phyloP scores from a whole-genome alignment of 1,140 invertebrate species.

The Papilio xuthus region DNA sequence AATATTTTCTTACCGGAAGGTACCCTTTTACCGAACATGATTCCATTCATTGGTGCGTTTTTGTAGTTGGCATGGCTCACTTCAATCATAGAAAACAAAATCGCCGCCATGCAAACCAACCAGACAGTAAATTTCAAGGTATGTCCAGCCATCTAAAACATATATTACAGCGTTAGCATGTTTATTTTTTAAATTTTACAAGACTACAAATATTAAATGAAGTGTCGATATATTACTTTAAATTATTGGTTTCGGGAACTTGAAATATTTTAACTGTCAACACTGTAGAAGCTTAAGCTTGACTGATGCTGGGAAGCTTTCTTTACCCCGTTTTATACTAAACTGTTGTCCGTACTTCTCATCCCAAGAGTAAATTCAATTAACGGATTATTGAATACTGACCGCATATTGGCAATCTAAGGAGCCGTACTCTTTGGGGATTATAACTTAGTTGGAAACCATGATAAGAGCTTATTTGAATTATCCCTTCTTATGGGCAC shows the following conservation, averaged over 20 bases:
- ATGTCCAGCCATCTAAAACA: constrained; percentile 61
- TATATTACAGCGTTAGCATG: background rate
- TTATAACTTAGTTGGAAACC: constrained; percentile 75
- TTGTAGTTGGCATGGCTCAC: constrained; percentile 87
- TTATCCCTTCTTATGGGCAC: background rate
- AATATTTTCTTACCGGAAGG: constrained; percentile 71
- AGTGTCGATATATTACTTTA: constrained; percentile 38
- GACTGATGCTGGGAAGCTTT: constrained; percentile 61
- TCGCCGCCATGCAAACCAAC: constrained; percentile 53
- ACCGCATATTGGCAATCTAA: constrained; percentile 70
- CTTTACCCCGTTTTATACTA: constrained; percentile 70
- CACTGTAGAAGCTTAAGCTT: constrained; percentile 52
- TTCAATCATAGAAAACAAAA: constrained; percentile 65
- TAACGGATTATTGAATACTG: constrained; percentile 74
- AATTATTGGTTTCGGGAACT: background rate
- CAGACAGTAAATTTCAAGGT: constrained; percentile 58
- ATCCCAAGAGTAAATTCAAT: constrained; percentile 56
- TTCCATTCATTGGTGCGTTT: constrained; percentile 95
- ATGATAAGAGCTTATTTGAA: constrained; percentile 46
- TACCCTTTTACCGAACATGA: constrained; percentile 94
- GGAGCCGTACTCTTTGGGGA: constrained; percentile 54
- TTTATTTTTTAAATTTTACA: background rate
- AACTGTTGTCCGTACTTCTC: background rate
- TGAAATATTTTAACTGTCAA: constrained; percentile 53
- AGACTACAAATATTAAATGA: constrained; percentile 8